Base-by-base conservation (phyloP, 1,140 invertebrate species). In the Dendrolimus kikuchii region DNA sequence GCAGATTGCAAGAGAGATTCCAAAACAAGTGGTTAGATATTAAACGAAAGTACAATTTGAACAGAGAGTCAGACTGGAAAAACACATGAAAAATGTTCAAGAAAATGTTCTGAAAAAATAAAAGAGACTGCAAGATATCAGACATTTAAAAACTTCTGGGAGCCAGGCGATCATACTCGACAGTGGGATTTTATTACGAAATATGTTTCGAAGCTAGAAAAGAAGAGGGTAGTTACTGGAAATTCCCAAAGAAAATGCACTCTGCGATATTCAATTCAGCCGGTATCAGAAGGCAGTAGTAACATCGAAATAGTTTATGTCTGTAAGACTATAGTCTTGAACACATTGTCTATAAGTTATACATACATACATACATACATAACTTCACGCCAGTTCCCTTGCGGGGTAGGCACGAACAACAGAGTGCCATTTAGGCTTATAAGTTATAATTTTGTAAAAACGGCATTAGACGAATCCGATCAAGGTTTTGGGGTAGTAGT, bases 271-370 rank as follows among this genome's bases (percentile, higher is more conserved):
- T 40, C 41, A 38, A 61, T 70, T 37, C 59, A 51, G 38, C 52
- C 38, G n/a, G 40, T 46, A 10, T 23, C 6, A 47, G 47, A 9
- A 46, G 47, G 53, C 9, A 57, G 57, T 67, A 40, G 57, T 58
- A 41, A 47, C 7, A 47, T 62, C 37, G 55, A 60, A 55, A 64
- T 53, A 53, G 53, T 60, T 53, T 50, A 57, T 47, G 55, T 74
- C 44, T 78, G 73, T 55, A 74, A 74, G 60, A 60, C 53, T 4
- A 77, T 75, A 69, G 75, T 75, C 62, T 48, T 71, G n/a, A 56
- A 59, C 39, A 79, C 70, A 5, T 55, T 75, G 45, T 64, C 59
- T 43, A 67, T 75, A 42, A 62, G 51, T 39, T n/a, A n/a, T n/a
- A n/a, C n/a, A n/a, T n/a, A n/a, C n/a, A n/a, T n/a, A n/a, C n/a